phyloP scores from a whole-genome alignment of 2,113 vertebrate genomes.

The Aplodontia rufa region DNA sequence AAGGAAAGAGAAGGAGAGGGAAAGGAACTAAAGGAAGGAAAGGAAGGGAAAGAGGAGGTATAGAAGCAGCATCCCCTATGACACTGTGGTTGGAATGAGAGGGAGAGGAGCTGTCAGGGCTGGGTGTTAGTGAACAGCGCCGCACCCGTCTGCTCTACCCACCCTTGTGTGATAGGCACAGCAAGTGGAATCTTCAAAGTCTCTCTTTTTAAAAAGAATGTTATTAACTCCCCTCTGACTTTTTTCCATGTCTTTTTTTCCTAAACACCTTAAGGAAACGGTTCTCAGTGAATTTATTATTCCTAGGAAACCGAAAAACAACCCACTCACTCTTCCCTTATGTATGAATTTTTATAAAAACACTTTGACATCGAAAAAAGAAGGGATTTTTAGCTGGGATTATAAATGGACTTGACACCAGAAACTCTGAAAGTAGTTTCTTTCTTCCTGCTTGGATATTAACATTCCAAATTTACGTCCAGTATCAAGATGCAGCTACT shows the following conservation, averaged over 20 bases:
- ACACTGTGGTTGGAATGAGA: no score
- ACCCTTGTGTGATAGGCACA: no score
- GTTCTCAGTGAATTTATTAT: not conserved
- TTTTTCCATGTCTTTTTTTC: not conserved
- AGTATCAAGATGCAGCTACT: constrained; percentile 73
- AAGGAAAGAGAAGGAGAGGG: no score
- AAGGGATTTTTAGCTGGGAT: not conserved
- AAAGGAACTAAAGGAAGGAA: no score
- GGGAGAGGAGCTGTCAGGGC: no score
- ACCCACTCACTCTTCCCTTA: not conserved
- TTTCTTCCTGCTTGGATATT: constrained; percentile 77
- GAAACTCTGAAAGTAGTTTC: constrained; percentile 70
- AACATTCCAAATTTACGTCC: constrained; percentile 68
- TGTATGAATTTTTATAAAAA: constrained; percentile 36
- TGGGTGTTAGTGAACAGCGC: no score
- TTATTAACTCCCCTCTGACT: not conserved
- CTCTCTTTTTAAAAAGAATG: no score
- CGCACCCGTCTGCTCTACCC: no score
- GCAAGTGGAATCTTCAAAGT: no score
- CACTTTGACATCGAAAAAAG: not conserved
- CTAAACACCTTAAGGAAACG: not conserved
- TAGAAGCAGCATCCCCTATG: no score
- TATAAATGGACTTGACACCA: constrained; percentile 8
- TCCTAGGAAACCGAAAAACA: not conserved
- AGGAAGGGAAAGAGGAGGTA: fast-evolving